A percentile compares a stretch with the other conserved stretches of the same genome.
Conservation (phyloP, 2,113 vertebrate genomes). For the Nyctereutes procyonoides region DNA sequence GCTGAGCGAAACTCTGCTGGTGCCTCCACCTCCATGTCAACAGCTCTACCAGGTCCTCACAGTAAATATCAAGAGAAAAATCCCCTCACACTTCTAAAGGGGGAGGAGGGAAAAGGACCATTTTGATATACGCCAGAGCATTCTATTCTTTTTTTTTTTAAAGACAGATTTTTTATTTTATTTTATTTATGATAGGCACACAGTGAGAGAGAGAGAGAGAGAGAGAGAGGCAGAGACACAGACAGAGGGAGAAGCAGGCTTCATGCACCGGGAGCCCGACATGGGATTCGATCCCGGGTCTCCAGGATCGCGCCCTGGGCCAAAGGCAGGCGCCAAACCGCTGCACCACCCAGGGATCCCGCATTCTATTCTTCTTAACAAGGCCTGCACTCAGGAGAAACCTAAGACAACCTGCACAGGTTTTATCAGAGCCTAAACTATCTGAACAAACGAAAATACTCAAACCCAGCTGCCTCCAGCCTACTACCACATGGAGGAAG, state of each 20-base stretch:
- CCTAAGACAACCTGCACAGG: background rate
- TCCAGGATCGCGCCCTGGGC: no score
- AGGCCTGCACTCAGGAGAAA: background rate
- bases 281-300: no score
- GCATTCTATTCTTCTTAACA: constrained; percentile 19
- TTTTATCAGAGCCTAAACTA: background rate
- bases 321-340: no score
- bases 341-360: no score
- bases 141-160: constrained; percentile 20
- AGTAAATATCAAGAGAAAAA: background rate
- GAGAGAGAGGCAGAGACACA: no score
- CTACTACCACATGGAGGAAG: background rate
- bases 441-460: background rate
- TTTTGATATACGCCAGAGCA: background rate
- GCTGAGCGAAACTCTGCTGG: background rate
- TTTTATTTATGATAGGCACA: no score
- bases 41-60: background rate
- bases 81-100: background rate
- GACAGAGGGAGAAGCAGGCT: no score
- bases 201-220: no score
- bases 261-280: no score
- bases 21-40: background rate
- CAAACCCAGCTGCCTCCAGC: background rate
- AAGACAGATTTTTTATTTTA: no score
- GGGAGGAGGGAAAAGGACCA: background rate